A percentile compares a stretch with the other conserved stretches of the same genome.
Evolutionary conservation across 2,113 vertebrate genomes (phyloP).

Genomic region (Semicossyphus pulcher): DNA sequence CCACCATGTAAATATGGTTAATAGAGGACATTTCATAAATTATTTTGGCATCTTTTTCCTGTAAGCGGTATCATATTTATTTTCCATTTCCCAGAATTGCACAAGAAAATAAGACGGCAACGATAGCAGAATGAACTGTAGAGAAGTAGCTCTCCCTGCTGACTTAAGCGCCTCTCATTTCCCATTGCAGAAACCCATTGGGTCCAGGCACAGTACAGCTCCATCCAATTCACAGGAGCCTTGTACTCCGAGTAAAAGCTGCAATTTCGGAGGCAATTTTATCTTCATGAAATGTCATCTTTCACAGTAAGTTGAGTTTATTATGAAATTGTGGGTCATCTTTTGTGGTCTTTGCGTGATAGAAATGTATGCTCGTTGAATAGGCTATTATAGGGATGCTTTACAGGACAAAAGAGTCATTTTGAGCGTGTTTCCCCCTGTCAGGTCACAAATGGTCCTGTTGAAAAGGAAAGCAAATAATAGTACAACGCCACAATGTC

Average conservation of each 20-base stretch:
- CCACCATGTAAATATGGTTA: no score
- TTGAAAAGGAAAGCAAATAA: slow-evolving; percentile 10
- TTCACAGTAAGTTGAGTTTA: background rate
- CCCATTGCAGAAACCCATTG: no score
- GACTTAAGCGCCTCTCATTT: slow-evolving; percentile 14
- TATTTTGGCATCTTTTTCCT: no score
- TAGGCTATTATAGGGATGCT: background rate
- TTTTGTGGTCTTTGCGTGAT: slow-evolving; percentile 1
- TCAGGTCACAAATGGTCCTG: background rate
- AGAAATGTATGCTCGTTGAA: background rate
- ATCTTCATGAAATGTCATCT: slow-evolving; percentile 1
- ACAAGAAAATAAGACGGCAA: slow-evolving; percentile 14
- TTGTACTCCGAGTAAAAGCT: slow-evolving; percentile 1
- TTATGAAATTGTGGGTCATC: background rate
- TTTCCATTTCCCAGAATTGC: no score
- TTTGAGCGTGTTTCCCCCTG: background rate
- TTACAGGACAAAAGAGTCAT: background rate
- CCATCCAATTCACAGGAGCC: background rate
- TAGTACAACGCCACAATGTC: background rate
- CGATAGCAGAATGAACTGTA: slow-evolving; percentile 10
- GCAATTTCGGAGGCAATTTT: background rate
- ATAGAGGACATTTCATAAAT: no score
- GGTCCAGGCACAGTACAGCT: background rate
- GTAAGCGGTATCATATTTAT: no score
- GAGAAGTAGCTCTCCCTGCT: background rate